phyloP scores from a whole-genome alignment of 1,140 invertebrate genomes.

The Neodiprion fabricii region DNA sequence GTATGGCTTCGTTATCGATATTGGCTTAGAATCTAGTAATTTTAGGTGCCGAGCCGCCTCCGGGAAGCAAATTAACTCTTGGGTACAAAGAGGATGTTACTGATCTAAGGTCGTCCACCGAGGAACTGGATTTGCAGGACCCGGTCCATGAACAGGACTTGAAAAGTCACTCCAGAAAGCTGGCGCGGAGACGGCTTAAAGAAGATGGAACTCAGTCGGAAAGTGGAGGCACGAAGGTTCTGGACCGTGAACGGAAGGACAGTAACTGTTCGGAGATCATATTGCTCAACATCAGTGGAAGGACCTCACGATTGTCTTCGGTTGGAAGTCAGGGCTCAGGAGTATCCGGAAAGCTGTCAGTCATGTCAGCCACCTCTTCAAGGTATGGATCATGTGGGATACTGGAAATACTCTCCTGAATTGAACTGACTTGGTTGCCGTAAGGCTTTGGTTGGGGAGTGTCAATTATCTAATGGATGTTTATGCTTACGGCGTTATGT shows the following conservation, averaged over 20 bases:
- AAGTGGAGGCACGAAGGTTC: slow-evolving; percentile 50
- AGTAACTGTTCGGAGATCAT: slow-evolving; percentile 80
- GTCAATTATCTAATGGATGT: no score
- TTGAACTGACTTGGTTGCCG: background rate
- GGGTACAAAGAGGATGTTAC: slow-evolving; percentile 80
- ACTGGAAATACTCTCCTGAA: background rate
- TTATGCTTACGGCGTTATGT: no score
- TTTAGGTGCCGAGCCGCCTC: slow-evolving; percentile 48
- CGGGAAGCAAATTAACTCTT: slow-evolving; percentile 57
- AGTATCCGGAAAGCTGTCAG: slow-evolving; percentile 66
- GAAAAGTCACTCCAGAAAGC: slow-evolving; percentile 48
- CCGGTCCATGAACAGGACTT: slow-evolving; percentile 65
- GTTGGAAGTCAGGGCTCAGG: slow-evolving; percentile 73
- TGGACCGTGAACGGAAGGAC: slow-evolving; percentile 76
- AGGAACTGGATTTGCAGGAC: slow-evolving; percentile 83
- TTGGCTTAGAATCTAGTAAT: background rate
- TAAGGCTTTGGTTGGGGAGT: background rate
- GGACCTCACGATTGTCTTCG: slow-evolving; percentile 80
- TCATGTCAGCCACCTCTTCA: slow-evolving; percentile 54
- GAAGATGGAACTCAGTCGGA: slow-evolving; percentile 64
- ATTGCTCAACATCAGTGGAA: slow-evolving; percentile 79
- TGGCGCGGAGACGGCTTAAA: slow-evolving; percentile 59
- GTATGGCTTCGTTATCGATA: background rate
- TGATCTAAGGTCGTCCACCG: slow-evolving; percentile 83
- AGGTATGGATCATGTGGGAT: slow-evolving; percentile 40